Conservation (phyloP, 2,113 vertebrate genomes). For the Psilopsiagon aymara region DNA sequence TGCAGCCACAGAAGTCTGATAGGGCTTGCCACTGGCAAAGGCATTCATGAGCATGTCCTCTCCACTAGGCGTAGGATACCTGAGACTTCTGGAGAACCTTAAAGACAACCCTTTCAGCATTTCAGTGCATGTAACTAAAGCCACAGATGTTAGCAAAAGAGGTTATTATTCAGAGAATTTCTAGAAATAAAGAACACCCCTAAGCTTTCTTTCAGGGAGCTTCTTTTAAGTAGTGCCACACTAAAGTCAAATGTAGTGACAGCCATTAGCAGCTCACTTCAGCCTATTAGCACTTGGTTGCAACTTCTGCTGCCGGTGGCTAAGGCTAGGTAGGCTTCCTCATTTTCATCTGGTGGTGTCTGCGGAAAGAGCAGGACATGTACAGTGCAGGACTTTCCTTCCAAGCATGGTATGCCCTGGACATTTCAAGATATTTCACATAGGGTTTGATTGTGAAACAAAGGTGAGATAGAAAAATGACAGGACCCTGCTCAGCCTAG, state of each 20-base stretch:
- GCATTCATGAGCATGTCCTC: neutral
- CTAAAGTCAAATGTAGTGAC: neutral
- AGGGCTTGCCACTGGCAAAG: neutral
- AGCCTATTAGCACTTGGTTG: neutral
- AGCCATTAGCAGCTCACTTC: neutral
- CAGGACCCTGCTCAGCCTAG: neutral
- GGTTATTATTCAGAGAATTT: neutral
- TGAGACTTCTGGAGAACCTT: neutral
- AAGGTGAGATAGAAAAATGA: neutral
- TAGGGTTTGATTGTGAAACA: neutral
- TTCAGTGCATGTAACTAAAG: neutral
- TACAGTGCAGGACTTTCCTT: neutral
- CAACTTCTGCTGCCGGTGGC: neutral
- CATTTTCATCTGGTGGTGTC: neutral
- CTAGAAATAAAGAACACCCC: neutral
- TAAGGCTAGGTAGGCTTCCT: neutral
- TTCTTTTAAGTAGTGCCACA: neutral
- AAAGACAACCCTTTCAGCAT: neutral
- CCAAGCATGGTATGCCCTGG: neutral
- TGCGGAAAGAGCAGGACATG: neutral
- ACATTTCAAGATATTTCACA: neutral
- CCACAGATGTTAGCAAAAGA: neutral
- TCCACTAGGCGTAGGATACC: neutral
- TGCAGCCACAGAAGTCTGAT: neutral
- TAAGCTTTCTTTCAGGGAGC: neutral